Evolutionary conservation across 2,113 vertebrate species (phyloP).

Genomic region (Phoxinus phoxinus): DNA sequence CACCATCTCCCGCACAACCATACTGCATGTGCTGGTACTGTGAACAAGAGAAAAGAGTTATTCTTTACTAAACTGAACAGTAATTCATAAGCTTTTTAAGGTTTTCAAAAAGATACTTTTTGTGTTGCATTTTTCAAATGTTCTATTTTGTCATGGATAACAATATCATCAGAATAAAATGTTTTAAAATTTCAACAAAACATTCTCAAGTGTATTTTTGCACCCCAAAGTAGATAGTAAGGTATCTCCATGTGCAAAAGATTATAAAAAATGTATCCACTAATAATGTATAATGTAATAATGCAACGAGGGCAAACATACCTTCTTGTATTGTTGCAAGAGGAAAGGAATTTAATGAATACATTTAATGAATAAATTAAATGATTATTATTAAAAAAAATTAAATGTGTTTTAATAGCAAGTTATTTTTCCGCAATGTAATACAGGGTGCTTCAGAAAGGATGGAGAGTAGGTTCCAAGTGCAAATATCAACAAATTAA

Average conservation of each 20-base stretch:
- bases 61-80: constrained; percentile 12
- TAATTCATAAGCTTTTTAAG: neutral
- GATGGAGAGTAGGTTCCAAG: too few species aligned
- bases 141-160: too few species aligned
- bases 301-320: neutral
- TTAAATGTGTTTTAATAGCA: neutral
- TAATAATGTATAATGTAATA: neutral
- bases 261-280: neutral
- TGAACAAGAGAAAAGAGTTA: neutral
- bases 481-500: too few species aligned
- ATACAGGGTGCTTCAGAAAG: neutral
- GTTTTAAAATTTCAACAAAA: neutral
- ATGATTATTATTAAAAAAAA: neutral
- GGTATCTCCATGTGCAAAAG: neutral
- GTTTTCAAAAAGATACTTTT: neutral
- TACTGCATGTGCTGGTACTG: neutral
- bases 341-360: neutral
- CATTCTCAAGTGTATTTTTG: neutral
- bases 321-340: neutral
- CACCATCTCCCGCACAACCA: constrained; percentile 15
- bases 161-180: neutral
- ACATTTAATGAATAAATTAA: neutral
- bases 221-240: neutral
- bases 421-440: neutral
- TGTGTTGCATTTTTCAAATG: neutral